Evolutionary conservation across 1,140 invertebrate species (phyloP), one percentile per base, ranked within the genome.

Genomic region (Gryllus bimaculatus): DNA sequence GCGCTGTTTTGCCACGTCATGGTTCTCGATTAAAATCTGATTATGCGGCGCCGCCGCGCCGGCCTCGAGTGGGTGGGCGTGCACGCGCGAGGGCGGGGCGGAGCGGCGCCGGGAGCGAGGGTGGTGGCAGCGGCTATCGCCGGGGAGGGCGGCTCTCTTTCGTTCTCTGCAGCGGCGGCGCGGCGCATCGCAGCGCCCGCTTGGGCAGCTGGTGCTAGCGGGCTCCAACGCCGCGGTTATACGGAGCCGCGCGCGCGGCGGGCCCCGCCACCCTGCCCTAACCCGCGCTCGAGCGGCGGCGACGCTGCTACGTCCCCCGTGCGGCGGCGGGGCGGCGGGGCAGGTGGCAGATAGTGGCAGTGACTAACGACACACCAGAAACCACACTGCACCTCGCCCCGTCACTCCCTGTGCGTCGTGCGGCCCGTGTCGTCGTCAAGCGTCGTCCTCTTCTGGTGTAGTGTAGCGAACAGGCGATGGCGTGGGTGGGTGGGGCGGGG

Each of bases 381-480:
- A 97, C 95, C 95, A 97, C 96, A 97, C 95, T 97, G 95, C 95
- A 96, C 89, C 87, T 90, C 89, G 91, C 89, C 88, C 88, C 48
- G 77, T n/a, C 74, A 39, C 26, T 39, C 7, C 13, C 26, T 39
- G n/a, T 8, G 75, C 8, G 7, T n/a, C 8, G 10, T 8, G 75
- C 8, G n/a, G 8, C 5, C 12, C 75, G 18, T 74, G n/a, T 13
- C 21, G 7, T 15, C 20, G 21, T 26, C 21, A 10, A n/a, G 75
- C 75, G 47, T 6, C 21, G 15, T 21, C 10, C 26, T 39, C n/a
- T 73, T 47, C n/a, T 47, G 47, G 79, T n/a, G 26, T 39, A 39
- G 26, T 39, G 26, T 39, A 39, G 26, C 26, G 5, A 39, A n/a
- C n/a, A 5, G 5, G 26, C 26, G 26, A 39, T 39, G 26, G 26